phyloP scores from a whole-genome alignment of 2,113 vertebrate genomes.

The Muscicapa adusta region DNA sequence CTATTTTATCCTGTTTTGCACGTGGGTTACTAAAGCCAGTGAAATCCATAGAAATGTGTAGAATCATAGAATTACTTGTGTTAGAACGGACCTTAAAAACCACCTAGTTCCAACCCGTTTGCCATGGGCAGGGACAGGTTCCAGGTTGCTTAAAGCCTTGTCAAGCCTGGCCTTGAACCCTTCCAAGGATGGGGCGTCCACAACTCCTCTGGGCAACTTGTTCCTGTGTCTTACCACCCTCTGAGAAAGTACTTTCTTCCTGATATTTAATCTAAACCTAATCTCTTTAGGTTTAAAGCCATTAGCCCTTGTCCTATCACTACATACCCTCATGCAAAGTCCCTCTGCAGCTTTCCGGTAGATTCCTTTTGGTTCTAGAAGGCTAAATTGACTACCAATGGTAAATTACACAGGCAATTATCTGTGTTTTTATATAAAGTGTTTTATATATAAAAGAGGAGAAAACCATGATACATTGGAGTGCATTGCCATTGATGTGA shows the following conservation, averaged over 20 bases:
- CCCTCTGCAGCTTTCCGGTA: background rate
- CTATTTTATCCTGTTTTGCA: background rate
- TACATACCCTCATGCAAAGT: background rate
- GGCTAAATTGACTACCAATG: background rate
- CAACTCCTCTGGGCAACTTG: background rate
- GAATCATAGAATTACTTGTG: background rate
- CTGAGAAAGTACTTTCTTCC: background rate
- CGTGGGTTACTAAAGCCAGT: background rate
- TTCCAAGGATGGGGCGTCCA: background rate
- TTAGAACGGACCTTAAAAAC: background rate
- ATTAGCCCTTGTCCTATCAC: background rate
- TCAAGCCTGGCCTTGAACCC: background rate
- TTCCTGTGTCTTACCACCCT: background rate
- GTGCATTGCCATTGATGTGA: fast-evolving
- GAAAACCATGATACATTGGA: background rate
- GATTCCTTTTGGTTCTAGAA: background rate
- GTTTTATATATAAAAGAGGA: background rate
- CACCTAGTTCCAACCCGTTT: background rate
- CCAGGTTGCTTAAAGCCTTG: background rate
- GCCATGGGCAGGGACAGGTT: background rate
- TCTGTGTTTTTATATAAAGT: background rate
- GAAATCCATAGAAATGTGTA: background rate
- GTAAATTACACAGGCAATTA: background rate
- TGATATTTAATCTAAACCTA: background rate
- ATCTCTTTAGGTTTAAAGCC: background rate